Conservation (phyloP, 2,113 vertebrate species). For the Solea solea region DNA sequence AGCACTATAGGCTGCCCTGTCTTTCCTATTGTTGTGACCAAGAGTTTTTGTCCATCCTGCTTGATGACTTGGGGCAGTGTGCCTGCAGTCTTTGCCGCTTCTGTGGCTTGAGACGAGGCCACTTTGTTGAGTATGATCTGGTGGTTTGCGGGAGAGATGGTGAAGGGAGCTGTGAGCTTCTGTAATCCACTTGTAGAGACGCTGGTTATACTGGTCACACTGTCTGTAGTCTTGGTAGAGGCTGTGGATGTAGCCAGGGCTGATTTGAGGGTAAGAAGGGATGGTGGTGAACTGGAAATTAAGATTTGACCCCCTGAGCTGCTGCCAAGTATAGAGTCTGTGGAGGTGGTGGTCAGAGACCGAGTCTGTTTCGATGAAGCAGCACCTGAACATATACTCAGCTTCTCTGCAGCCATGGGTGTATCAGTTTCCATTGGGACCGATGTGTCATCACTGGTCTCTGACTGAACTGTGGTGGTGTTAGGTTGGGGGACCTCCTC, state of each 20-base stretch:
- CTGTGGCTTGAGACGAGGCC: slow-evolving; percentile 81
- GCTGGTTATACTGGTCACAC: slow-evolving; percentile 54
- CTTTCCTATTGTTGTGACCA: slow-evolving; percentile 93
- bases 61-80: slow-evolving; percentile 86
- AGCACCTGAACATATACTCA: slow-evolving; percentile 81
- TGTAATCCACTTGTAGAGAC: slow-evolving; percentile 80
- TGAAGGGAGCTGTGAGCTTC: slow-evolving; percentile 88
- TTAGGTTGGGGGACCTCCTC: slow-evolving; percentile 89
- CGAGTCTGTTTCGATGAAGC: slow-evolving; percentile 75
- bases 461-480: slow-evolving; percentile 64
- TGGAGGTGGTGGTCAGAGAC: slow-evolving; percentile 73
- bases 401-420: slow-evolving; percentile 85
- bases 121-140: slow-evolving; percentile 95
- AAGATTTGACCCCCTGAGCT: slow-evolving; percentile 74
- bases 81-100: slow-evolving; percentile 83
- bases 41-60: slow-evolving; percentile 93
- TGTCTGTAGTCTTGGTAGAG: slow-evolving; percentile 71
- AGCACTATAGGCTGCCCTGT: slow-evolving; percentile 92
- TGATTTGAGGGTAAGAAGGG: slow-evolving; percentile 76
- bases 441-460: slow-evolving; percentile 43
- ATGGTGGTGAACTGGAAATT: slow-evolving; percentile 52
- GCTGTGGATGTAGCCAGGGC: slow-evolving; percentile 71
- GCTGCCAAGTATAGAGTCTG: slow-evolving; percentile 75
- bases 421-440: slow-evolving; percentile 87
- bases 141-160: slow-evolving; percentile 90